Conservation (phyloP, 2,888 invertebrate genomes). For the Galerucella pusilla region DNA sequence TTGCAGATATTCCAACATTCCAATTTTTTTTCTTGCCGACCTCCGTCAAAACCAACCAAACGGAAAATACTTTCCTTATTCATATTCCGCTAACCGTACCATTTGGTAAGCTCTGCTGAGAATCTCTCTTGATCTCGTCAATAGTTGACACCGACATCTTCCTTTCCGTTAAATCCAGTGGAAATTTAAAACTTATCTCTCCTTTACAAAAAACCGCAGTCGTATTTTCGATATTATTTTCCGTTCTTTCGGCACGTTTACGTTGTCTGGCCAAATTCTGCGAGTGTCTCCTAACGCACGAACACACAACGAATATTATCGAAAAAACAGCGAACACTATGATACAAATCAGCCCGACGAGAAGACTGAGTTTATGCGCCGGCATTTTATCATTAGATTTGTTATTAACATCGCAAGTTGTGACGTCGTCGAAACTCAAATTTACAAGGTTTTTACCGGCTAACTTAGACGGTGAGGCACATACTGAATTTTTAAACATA, state of each 20-base stretch:
- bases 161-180: constrained; percentile 65
- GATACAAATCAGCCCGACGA: constrained; percentile 66
- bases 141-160: constrained; percentile 64
- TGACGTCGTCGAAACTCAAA: constrained; percentile 62
- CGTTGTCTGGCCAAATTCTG: constrained; percentile 67
- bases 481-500: constrained; percentile 68
- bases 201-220: constrained; percentile 64
- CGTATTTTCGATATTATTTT: constrained; percentile 60
- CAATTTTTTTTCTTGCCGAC: not conserved
- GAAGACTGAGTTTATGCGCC: constrained; percentile 65
- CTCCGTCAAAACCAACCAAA: not conserved
- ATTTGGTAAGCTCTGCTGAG: constrained; percentile 58
- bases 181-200: constrained; percentile 72
- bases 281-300: constrained; percentile 76
- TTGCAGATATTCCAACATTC: no score
- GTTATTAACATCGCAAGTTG: constrained; percentile 66
- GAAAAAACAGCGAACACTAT: constrained; percentile 68
- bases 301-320: constrained; percentile 68
- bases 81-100: constrained; percentile 59
- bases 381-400: constrained; percentile 61
- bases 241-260: constrained; percentile 54
- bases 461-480: constrained; percentile 70
- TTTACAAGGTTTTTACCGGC: constrained; percentile 65
- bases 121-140: constrained; percentile 64
- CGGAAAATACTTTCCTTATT: constrained; percentile 40